Evolutionary conservation across 2,797 vertebrate species (phyloP).

Genomic region (Pseudopleuronectes americanus): DNA sequence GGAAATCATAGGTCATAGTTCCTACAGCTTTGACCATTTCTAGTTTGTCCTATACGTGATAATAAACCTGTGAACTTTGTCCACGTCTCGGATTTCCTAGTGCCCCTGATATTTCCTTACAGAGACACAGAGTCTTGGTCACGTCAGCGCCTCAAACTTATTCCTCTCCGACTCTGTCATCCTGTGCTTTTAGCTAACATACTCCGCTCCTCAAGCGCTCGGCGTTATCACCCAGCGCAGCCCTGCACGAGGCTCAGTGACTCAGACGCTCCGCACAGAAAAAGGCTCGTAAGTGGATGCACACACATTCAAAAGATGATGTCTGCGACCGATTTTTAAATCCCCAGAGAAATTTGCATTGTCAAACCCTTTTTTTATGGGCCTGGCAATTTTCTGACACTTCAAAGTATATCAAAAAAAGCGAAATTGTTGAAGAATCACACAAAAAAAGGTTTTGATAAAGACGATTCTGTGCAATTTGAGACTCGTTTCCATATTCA

Average conservation of each 20-base stretch:
- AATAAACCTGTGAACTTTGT: not conserved
- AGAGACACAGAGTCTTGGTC: constrained; percentile 36
- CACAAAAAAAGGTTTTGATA: constrained; percentile 3
- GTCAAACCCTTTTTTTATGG: not conserved
- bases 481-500: constrained; percentile 23
- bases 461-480: constrained; percentile 10
- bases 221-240: constrained; percentile 34
- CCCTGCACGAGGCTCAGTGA: constrained; percentile 15
- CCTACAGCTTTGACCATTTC: not conserved
- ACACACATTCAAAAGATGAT: constrained; percentile 25
- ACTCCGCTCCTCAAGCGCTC: too few relatives aligned
- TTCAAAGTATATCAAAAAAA: not conserved
- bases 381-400: constrained; percentile 15
- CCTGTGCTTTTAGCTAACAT: constrained; percentile 34
- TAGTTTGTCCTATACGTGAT: constrained; percentile 7
- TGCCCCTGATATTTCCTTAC: constrained; percentile 46
- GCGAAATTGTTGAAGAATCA: constrained; percentile 1
- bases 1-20: too few relatives aligned
- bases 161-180: constrained; percentile 35
- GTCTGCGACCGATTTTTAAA: constrained; percentile 22
- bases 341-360: constrained; percentile 40
- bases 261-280: constrained; percentile 1
- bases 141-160: constrained; percentile 28
- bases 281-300: constrained; percentile 6
- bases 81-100: constrained; percentile 18